Evolutionary conservation across 2,888 invertebrate species (phyloP), one percentile per base, ranked within the genome.

Genomic region (Andrena dorsata): DNA sequence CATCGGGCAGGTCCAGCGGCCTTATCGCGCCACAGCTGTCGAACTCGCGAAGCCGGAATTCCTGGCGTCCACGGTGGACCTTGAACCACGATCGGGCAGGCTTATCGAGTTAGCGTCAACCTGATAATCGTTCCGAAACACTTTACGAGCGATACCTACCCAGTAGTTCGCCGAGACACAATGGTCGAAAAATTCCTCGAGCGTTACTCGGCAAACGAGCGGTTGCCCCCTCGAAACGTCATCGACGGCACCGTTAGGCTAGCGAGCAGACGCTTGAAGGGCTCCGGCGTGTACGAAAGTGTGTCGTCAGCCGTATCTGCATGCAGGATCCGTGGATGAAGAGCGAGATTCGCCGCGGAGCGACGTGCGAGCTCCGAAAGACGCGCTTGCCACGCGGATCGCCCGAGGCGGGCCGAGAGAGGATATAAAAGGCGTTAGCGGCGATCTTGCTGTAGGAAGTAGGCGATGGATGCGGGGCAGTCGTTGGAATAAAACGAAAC

Each of bases 401-500:
- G 69, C 77, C 30, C 16, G 41, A 20, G 76, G 53, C 78, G 53
- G 51, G 28, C 16, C 8, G 76, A 63, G 76, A 28, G 70, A 79
- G 83, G 72, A 82, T 79, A 60, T 51, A 47, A 73, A 65, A 74
- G 75, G 61, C 72, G 68, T 60, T 35, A 13, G 70, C 10, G 51
- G 65, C 28, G 70, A 61, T 20, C 47, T 20, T 53, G 53, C 41
- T 49, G 83, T 66, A 74, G 76, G 80, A 84, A 84, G 83, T 83
- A 73, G 83, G 80, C 80, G 80, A 83, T 49, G 76, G 74, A 77
- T 80, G 72, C 75, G 65, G 72, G 79, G 56, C 83, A 73, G 13
- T 30, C 75, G 16, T 20, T 51, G 61, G 56, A 83, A 73, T 79
- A 84, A 84, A 84, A 76, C 70, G 76, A 76, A 84, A 83, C 84